These are phyloP conservation scores for Psittacula derbiana DNA, from an alignment of 2,797 vertebrate species.

Conservation along the genomic window DNA sequence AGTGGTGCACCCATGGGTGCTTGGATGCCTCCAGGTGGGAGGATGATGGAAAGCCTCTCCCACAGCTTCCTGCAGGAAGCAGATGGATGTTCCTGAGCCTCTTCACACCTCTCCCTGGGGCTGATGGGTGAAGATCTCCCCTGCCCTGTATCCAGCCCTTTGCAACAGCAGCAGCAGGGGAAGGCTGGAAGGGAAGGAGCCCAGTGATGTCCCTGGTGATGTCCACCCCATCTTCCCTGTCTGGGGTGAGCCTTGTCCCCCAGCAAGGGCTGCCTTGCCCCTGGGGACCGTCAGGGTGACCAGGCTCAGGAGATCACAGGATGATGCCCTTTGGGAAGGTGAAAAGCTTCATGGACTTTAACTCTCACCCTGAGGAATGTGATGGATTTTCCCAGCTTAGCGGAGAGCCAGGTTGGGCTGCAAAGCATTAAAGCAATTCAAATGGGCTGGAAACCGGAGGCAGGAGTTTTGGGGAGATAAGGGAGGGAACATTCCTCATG, in stretches of 20 bases:
- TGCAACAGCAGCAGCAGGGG: rapidly evolving
- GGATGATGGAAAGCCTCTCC: neutral
- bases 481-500: neutral
- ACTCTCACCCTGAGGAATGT: neutral
- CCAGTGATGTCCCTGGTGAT: neutral
- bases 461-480: neutral
- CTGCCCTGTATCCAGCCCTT: neutral
- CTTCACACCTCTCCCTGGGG: neutral
- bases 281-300: rapidly evolving
- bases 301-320: neutral
- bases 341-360: neutral
- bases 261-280: neutral
- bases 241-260: neutral
- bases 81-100: neutral
- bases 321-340: neutral
- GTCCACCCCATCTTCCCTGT: too few species aligned
- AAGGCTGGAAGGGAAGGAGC: neutral
- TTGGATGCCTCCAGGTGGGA: neutral
- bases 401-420: neutral
- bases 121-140: neutral
- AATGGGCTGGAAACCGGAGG: neutral
- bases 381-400: neutral
- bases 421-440: neutral
- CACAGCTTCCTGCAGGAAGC: neutral
- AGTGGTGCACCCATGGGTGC: neutral